Conservation (phyloP, 2,113 vertebrate genomes). For the Micronycteris hirsuta region DNA sequence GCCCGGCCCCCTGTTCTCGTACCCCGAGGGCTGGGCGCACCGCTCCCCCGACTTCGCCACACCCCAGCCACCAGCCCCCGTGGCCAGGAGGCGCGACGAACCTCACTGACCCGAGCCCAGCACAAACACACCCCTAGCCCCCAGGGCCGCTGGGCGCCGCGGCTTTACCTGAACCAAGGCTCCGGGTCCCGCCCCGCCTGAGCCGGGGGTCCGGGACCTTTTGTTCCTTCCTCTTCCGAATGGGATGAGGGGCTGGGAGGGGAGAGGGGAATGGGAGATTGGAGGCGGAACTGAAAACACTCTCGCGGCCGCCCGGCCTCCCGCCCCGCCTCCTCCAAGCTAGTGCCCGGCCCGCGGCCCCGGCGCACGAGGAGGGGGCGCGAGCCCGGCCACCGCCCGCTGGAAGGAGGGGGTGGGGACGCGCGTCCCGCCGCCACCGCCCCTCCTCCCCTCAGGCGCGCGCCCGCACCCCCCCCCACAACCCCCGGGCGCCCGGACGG, state of each 20-base stretch:
- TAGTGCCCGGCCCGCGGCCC: neutral
- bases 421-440: neutral
- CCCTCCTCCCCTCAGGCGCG: slow-evolving; percentile 45
- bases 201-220: slow-evolving; percentile 61
- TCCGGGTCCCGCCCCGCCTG: slow-evolving; percentile 53
- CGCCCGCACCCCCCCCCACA: neutral
- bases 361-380: neutral
- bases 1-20: neutral
- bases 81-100: slow-evolving; percentile 29
- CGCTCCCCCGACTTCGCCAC: slow-evolving; percentile 17
- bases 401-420: slow-evolving; percentile 51
- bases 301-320: neutral
- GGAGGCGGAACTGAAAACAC: slow-evolving; percentile 72
- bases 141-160: neutral
- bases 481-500: neutral
- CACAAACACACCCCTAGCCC: slow-evolving; percentile 41
- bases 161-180: slow-evolving; percentile 55
- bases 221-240: slow-evolving; percentile 62
- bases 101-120: neutral
- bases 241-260: slow-evolving; percentile 29
- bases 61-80: slow-evolving; percentile 52
- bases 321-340: slow-evolving; percentile 4
- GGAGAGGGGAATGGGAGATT: neutral
- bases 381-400: slow-evolving; percentile 45
- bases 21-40: neutral